Evolutionary conservation across 92 coral and sea anemone species (phyloP).

Genomic region (Metridium senile): DNA sequence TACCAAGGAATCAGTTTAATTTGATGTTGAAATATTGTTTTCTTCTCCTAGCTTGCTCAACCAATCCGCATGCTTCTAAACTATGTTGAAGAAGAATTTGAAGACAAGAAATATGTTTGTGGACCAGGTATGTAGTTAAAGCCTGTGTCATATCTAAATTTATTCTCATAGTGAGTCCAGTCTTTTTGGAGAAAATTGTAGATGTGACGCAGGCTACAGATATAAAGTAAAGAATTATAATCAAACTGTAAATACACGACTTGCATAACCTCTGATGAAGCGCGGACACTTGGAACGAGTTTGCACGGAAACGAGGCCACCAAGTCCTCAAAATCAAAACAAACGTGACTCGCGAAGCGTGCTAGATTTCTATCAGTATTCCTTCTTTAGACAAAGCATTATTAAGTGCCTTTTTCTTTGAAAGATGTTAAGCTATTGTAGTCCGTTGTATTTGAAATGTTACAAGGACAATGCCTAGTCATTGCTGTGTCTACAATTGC

Average conservation of each 20-base stretch:
- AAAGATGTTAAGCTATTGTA: background rate
- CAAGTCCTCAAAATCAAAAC: conserved; percentile 6
- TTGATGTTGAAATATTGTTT: no score
- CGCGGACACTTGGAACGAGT: no score
- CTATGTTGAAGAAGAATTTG: conserved; percentile 84
- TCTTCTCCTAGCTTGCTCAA: conserved; percentile 71
- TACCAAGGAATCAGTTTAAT: no score
- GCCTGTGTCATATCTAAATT: background rate
- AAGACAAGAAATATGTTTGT: conserved; percentile 71
- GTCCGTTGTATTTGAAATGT: background rate
- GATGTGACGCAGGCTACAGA: no score
- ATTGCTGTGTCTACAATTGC: no score
- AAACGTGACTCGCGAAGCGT: conserved; percentile 6
- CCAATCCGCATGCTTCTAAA: conserved; percentile 81
- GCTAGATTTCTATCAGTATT: background rate
- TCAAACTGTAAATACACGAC: no score
- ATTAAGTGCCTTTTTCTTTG: background rate
- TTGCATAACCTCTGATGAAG: no score
- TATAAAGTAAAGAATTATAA: no score
- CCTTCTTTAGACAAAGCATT: background rate
- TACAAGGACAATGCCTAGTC: conserved; percentile 30
- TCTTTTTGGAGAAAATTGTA: no score
- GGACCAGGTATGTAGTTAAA: conserved; percentile 84
- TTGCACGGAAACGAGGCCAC: conserved; percentile 3
- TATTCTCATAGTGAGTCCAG: background rate